phyloP scores from a whole-genome alignment of 2,888 invertebrate species.

The Pharmacophagus antenor region DNA sequence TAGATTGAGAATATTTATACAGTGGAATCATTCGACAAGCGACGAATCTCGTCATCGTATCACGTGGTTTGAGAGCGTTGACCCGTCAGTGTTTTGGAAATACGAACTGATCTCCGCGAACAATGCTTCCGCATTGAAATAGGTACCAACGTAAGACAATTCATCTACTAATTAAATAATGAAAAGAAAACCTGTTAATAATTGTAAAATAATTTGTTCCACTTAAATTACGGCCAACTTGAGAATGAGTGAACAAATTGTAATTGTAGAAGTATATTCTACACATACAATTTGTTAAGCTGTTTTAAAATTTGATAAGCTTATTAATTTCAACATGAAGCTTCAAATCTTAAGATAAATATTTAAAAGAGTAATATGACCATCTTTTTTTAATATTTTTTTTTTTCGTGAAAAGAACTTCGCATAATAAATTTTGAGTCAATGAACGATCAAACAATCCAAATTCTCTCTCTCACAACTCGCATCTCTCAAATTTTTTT shows the following conservation, averaged over 20 bases:
- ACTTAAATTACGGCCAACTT: too few relatives aligned
- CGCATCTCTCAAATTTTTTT: too few relatives aligned
- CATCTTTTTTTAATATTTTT: background rate
- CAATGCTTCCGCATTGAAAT: slow-evolving; percentile 26
- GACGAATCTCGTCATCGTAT: slow-evolving; percentile 59
- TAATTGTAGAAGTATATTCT: background rate
- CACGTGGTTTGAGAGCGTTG: slow-evolving; percentile 72
- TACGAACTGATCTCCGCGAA: slow-evolving; percentile 49
- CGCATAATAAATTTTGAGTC: too few relatives aligned
- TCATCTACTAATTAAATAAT: slow-evolving; percentile 48
- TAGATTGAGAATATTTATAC: slow-evolving; percentile 44
- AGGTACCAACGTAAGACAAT: slow-evolving; percentile 42
- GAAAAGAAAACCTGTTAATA: slow-evolving; percentile 27
- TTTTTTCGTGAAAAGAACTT: too few relatives aligned
- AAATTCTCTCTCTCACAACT: slow-evolving; percentile 17
- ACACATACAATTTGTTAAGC: background rate
- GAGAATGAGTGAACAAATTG: background rate
- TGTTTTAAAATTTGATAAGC: background rate
- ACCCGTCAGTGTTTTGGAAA: slow-evolving; percentile 74
- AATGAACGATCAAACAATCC: slow-evolving; percentile 23
- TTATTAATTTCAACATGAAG: background rate
- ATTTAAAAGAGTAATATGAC: background rate
- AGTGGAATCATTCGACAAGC: slow-evolving; percentile 40
- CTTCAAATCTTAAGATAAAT: background rate
- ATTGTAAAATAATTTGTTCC: too few relatives aligned